Percentiles rank a stretch among this genome's conserved stretches.
Evolutionary conservation across 2,797 vertebrate genomes (phyloP).

Genomic region (Acanthopagrus latus): DNA sequence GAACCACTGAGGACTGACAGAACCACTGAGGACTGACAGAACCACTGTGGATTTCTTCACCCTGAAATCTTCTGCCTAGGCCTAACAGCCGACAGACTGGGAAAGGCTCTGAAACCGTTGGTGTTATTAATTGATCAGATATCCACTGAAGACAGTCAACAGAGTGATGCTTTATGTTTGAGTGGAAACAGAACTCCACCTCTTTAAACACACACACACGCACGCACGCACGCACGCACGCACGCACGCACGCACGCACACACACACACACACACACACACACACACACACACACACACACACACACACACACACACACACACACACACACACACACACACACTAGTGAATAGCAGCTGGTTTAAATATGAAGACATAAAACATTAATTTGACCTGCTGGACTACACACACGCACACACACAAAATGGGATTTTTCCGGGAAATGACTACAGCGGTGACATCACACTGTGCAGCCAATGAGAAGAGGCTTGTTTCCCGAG

Average conservation of each 20-base stretch:
- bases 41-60: neutral
- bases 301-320: neutral
- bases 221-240: slow-evolving; percentile 20
- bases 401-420: neutral
- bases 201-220: slow-evolving; percentile 25
- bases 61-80: neutral
- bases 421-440: neutral
- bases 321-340: neutral
- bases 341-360: neutral
- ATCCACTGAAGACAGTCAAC: too few species aligned
- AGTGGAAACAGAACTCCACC: neutral
- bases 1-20: too few species aligned
- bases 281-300: neutral
- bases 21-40: neutral
- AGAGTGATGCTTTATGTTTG: neutral
- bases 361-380: slow-evolving; percentile 26
- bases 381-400: slow-evolving; percentile 30
- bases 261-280: neutral
- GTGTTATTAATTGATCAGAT: too few species aligned
- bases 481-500: slow-evolving; percentile 4
- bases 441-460: slow-evolving; percentile 41
- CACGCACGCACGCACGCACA: slow-evolving; percentile 1
- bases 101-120: too few species aligned
- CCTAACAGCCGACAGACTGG: neutral
- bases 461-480: slow-evolving; percentile 43